Percentiles rank a stretch among this genome's conserved stretches.
Conservation (phyloP, 2,888 invertebrate genomes). For the Cheilosia soror region DNA sequence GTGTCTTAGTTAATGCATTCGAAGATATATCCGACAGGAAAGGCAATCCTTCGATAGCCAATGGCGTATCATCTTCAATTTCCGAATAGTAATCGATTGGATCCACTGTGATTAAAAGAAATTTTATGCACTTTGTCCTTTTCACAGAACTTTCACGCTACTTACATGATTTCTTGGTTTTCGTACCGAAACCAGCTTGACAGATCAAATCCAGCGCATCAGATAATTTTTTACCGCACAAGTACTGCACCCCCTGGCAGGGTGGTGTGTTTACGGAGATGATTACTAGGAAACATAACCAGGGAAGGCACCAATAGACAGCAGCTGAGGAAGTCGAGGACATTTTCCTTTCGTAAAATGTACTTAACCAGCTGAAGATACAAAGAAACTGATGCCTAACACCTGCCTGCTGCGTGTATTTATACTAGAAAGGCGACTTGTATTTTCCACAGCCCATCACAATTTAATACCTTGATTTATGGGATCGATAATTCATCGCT, state of each 20-base stretch:
- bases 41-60: background rate
- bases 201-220: background rate
- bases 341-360: background rate
- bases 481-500: background rate
- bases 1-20: background rate
- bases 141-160: background rate
- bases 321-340: background rate
- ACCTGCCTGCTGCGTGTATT: background rate
- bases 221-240: background rate
- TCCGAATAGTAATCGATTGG: background rate
- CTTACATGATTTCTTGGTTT: slow-evolving; percentile 1
- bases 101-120: background rate
- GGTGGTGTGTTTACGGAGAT: background rate
- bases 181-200: background rate
- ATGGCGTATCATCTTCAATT: background rate
- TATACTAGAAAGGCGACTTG: background rate
- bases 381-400: background rate
- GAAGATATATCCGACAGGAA: background rate
- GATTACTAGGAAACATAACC: background rate
- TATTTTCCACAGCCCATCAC: background rate
- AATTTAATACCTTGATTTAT: background rate
- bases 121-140: background rate
- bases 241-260: background rate
- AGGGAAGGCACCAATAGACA: slow-evolving; percentile 12
- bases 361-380: background rate